Conservation (phyloP, 2,113 vertebrate species). For the Eidolon helvum region DNA sequence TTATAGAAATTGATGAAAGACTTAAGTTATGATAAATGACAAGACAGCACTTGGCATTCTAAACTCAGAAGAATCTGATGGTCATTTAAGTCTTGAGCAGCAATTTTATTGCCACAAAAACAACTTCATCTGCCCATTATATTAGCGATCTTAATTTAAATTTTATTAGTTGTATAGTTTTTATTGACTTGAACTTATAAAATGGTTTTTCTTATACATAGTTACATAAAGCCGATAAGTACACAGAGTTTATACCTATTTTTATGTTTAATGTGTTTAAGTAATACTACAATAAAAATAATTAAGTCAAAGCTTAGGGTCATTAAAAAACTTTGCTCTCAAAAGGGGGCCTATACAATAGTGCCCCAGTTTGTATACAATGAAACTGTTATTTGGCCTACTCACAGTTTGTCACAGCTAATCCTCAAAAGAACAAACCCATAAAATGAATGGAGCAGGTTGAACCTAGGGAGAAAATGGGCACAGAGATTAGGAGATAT, state of each 20-base stretch:
- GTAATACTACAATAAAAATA: constrained; percentile 63
- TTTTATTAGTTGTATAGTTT: constrained; percentile 64
- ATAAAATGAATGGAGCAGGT: not conserved
- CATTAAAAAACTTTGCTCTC: constrained; percentile 48
- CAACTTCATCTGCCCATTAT: constrained; percentile 64
- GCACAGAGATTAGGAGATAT: not conserved
- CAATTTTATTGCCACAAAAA: constrained; percentile 54
- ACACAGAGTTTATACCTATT: constrained; percentile 54
- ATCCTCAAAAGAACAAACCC: constrained; percentile 36
- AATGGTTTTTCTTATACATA: constrained; percentile 50
- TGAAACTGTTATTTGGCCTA: not conserved
- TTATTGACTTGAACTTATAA: constrained; percentile 62
- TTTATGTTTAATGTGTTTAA: constrained; percentile 60
- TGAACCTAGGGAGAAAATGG: constrained; percentile 32
- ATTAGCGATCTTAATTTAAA: constrained; percentile 67
- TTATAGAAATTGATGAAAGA: constrained; percentile 4
- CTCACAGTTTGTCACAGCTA: constrained; percentile 14
- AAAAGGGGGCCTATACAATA: not conserved
- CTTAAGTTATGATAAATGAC: not conserved
- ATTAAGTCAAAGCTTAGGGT: constrained; percentile 55
- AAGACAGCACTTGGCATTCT: not conserved
- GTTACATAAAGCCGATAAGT: constrained; percentile 29
- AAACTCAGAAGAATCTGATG: constrained; percentile 35
- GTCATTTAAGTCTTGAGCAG: constrained; percentile 38
- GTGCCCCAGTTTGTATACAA: not conserved